Conservation (phyloP, 2,113 vertebrate species). For the Sakesphorus luctuosus region DNA sequence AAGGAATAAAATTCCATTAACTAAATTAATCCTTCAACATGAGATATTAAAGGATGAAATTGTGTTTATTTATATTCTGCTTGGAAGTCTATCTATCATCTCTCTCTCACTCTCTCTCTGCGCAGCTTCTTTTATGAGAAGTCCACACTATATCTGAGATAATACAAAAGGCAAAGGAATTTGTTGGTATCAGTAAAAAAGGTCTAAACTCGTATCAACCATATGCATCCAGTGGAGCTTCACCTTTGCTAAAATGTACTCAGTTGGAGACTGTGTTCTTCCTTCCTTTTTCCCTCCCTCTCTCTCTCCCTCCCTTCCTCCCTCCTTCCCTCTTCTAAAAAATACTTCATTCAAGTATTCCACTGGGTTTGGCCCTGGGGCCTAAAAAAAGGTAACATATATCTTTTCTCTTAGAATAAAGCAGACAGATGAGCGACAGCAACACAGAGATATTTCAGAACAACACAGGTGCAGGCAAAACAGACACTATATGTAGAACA, state of each 20-base stretch:
- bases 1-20: background rate
- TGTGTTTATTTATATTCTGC: background rate
- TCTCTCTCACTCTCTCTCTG: background rate
- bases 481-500: background rate
- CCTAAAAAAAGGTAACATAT: accelerated
- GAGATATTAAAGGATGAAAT: background rate
- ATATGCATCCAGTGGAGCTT: background rate
- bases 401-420: background rate
- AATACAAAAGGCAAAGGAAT: background rate
- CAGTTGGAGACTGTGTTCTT: background rate
- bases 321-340: background rate
- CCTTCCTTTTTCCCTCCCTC: background rate
- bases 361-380: background rate
- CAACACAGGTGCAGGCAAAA: background rate
- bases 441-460: background rate
- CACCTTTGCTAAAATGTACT: background rate
- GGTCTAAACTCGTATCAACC: background rate
- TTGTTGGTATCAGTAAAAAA: background rate
- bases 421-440: background rate
- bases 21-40: background rate
- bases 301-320: background rate
- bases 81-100: background rate
- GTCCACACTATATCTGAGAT: background rate
- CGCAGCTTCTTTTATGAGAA: background rate
- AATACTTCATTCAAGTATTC: background rate